Evolutionary conservation across 2,113 vertebrate genomes (phyloP), one percentile per base, ranked within the genome.

Genomic region (Rhadina sibilatrix): DNA sequence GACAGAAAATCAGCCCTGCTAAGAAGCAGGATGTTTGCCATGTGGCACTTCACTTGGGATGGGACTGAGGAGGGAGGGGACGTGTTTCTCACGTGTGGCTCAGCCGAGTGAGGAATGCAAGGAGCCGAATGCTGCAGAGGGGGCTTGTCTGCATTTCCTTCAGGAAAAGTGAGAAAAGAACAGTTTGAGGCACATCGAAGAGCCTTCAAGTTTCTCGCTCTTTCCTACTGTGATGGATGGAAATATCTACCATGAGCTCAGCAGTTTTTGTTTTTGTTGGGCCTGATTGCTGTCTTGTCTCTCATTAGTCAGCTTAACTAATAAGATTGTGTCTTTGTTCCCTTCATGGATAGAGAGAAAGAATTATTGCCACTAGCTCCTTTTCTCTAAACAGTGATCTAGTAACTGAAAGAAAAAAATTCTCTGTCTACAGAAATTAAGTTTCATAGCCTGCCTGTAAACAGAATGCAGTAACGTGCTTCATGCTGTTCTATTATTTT

Each of bases 271-370:
- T 22, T 92, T 90, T 80, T 59, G 77, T 80, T 63, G 35, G 13
- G 37, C 50, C 54, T 57, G 42, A 87, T 87, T 2, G 1, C 78
- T 90, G 63, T 54, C 79, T 95, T 80, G 35, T 87, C 63, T 91
- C 40, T 94, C 53, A 37, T 92, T 95, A 80, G 83, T 97, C 92
- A 95, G 78, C 30, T 85, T 91, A 94, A 91, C 65, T 96, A 95
- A 93, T 89, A 94, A 93, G 94, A 85, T 42, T 83, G 49, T 72
- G 57, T 85, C 87, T 87, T 88, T 91, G 70, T 93, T 95, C 40
- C 35, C 35, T 94, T 91, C 56, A 61, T 28, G 77, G 65, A 28
- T 52, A 30, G 19, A 24, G 56, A 56, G 87, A 78, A 86, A 79
- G 49, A 35, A 14, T 52, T 66, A 94, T 57, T 89, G 59, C 31